Evolutionary conservation across 1,140 invertebrate genomes (phyloP), one percentile per base, ranked within the genome.

Genomic region (Lanistes nyassanus): DNA sequence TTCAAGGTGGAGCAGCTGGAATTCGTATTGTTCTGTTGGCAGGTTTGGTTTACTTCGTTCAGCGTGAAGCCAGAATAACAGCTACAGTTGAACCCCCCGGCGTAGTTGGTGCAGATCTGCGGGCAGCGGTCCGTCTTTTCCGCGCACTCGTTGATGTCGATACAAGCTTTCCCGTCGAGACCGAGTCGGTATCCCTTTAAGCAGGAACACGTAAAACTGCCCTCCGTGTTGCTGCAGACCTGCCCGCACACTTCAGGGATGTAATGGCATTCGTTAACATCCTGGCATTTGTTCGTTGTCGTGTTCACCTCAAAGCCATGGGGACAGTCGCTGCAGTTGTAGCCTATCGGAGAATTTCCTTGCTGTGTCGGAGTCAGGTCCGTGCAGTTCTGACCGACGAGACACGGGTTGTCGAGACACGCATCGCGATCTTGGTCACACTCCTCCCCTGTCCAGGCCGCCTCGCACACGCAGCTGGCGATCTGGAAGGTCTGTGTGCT

Each of bases 91-190:
- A 79, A 83, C 3, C 78, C 79, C 6, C 82, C 83, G 2, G 58
- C 19, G 0, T 75, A 76, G 73, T 86, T 86, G 2, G 78, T 58
- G 70, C 84, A 86, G 0, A 83, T 75, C 51, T 90, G 88, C 74
- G 82, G 76, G 79, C 88, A 89, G 0, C 82, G 81, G 16, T 85
- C 86, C 73, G 87, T 89, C 31, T 82, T 76, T 13, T 76, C 72
- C n/a, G 79, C 39, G 67, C 88, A 89, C 75, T 89, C 88, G 75
- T 89, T 85, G 13, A 86, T 73, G 73, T 89, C 87, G 81, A 31
- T 13, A 76, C 62, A 65, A 31, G 62, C 7, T 13, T 31, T 2
- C 23, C 62, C 29, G 36, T 65, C 62, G 0, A 23, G 13, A 36
- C 29, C 62, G 21, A 75, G 55, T n/a, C 29, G 13, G 62, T 69